Conservation (phyloP, 1,140 invertebrate genomes). For the Ostrea denselamellosa region DNA sequence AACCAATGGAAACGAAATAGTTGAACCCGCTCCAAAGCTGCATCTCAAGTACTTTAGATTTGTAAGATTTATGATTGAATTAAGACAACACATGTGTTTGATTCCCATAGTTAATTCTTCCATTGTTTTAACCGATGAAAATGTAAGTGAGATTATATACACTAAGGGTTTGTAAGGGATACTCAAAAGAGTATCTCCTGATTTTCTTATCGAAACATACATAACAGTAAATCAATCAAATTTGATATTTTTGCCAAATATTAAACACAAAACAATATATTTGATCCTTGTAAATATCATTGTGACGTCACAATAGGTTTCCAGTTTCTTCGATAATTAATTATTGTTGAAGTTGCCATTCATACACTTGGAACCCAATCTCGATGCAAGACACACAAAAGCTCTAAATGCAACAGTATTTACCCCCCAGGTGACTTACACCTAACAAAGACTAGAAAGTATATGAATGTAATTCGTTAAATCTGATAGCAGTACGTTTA, state of each 20-base stretch:
- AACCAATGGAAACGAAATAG: neutral
- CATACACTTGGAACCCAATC: neutral
- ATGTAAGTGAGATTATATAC: neutral
- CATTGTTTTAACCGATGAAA: neutral
- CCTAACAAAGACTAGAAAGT: neutral
- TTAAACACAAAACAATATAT: neutral
- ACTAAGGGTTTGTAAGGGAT: neutral
- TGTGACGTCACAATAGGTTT: neutral
- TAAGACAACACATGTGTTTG: neutral
- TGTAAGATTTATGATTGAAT: neutral
- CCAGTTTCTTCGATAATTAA: conserved; percentile 1
- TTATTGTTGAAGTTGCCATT: conserved; percentile 12
- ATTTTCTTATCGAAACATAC: neutral
- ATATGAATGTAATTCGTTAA: neutral
- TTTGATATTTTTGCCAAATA: neutral
- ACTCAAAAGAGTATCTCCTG: neutral
- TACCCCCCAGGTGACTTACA: neutral
- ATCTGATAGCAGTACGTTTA: conserved; percentile 18
- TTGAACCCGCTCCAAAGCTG: neutral
- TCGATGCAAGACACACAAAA: neutral
- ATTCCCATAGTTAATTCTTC: neutral
- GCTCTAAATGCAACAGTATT: neutral
- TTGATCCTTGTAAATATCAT: neutral
- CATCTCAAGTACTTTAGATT: neutral
- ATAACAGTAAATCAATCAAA: neutral